Percentiles rank a stretch among this genome's conserved stretches.
Evolutionary conservation across 2,888 invertebrate species (phyloP).

Genomic region (Pegoplata infirma): DNA sequence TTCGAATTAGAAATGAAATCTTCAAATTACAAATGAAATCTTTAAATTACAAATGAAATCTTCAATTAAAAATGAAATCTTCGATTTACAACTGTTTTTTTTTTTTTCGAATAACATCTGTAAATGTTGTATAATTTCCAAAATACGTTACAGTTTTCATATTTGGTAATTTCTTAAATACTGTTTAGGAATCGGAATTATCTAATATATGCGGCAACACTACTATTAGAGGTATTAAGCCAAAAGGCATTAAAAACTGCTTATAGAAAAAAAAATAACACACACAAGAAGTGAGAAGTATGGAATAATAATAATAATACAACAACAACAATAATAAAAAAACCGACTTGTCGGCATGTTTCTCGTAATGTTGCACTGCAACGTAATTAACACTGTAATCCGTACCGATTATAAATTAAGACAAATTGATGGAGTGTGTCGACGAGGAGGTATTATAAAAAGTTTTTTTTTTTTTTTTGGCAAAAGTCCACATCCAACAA

Average conservation of each 20-base stretch:
- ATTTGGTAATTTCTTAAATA: slow-evolving; percentile 16
- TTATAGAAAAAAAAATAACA: slow-evolving; percentile 36
- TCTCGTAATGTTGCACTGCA: slow-evolving; percentile 62
- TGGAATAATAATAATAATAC: slow-evolving; percentile 43
- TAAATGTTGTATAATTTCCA: too few species aligned
- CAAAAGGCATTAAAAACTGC: slow-evolving; percentile 58
- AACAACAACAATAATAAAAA: slow-evolving; percentile 42
- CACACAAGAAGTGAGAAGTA: slow-evolving; percentile 48
- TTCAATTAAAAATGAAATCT: too few species aligned
- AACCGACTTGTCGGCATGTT: slow-evolving; percentile 59
- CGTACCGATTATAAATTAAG: slow-evolving; percentile 69
- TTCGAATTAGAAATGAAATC: too few species aligned
- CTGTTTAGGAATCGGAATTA: slow-evolving; percentile 37
- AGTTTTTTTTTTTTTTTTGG: too few species aligned
- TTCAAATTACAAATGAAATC: too few species aligned
- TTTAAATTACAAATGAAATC: too few species aligned
- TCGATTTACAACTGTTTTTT: too few species aligned
- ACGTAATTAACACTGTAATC: slow-evolving; percentile 69
- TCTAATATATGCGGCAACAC: slow-evolving; percentile 50
- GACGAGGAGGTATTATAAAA: slow-evolving; percentile 63
- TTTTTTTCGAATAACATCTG: too few species aligned
- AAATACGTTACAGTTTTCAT: too few species aligned
- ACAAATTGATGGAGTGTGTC: slow-evolving; percentile 67
- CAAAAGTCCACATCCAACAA: slow-evolving; percentile 55
- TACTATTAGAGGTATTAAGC: slow-evolving; percentile 57